Percentiles rank a stretch among this genome's conserved stretches.
phyloP scores from a whole-genome alignment of 2,113 vertebrate species.

The Crotalus helleri region DNA sequence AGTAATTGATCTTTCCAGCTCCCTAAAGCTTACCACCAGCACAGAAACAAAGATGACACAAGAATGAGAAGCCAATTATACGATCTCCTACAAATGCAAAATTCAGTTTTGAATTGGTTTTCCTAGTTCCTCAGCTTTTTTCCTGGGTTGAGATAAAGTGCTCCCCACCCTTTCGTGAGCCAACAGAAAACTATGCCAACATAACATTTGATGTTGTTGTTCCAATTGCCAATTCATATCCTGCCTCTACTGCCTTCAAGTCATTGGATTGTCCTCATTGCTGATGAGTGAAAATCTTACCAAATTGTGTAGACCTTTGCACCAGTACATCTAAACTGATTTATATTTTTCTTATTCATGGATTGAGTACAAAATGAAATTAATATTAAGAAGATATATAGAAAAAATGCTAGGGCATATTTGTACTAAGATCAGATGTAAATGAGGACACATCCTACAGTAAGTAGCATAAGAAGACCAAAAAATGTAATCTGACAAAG shows the following conservation, averaged over 20 bases:
- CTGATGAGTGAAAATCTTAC: neutral
- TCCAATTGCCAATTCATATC: neutral
- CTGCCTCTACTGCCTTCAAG: neutral
- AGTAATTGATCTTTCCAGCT: neutral
- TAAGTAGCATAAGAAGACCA: too few relatives aligned
- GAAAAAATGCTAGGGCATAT: neutral
- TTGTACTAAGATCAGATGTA: neutral
- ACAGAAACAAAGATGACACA: neutral
- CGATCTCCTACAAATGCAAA: neutral
- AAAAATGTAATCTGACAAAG: neutral
- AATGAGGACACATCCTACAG: neutral
- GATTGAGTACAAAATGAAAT: neutral
- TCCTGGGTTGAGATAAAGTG: neutral
- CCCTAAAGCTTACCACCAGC: conserved; percentile 14
- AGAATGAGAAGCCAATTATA: neutral
- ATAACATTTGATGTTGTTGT: neutral
- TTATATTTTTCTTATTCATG: neutral
- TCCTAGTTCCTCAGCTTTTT: neutral
- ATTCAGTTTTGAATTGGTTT: neutral
- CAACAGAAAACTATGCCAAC: neutral
- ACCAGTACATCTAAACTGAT: neutral
- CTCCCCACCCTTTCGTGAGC: neutral
- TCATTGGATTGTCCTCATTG: neutral
- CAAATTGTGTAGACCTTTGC: neutral
- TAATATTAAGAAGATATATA: neutral